phyloP scores from a whole-genome alignment of 1,140 invertebrate species.

The Lepidotrigona ventralis region DNA sequence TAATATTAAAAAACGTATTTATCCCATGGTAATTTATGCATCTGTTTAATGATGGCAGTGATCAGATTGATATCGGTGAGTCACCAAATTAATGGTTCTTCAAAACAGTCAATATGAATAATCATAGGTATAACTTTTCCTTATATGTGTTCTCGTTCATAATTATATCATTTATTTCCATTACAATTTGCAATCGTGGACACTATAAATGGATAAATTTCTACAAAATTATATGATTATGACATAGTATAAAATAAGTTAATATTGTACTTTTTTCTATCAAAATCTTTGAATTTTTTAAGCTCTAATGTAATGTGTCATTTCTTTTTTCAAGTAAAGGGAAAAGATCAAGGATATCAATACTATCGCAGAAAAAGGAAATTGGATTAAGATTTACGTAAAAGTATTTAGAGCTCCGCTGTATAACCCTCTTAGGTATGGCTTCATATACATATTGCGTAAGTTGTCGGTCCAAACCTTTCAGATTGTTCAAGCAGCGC shows the following conservation, averaged over 20 bases:
- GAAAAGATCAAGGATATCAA: neutral
- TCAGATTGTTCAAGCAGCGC: neutral
- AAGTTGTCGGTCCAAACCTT: conserved; percentile 26
- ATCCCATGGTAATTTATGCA: neutral
- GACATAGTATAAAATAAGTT: neutral
- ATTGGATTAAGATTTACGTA: conserved; percentile 71
- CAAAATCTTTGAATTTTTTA: neutral
- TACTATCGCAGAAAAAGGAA: conserved; percentile 27
- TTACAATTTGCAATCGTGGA: neutral
- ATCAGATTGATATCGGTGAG: neutral
- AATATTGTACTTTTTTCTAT: neutral
- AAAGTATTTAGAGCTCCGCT: conserved; percentile 63
- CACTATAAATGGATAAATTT: neutral
- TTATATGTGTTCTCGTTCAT: neutral
- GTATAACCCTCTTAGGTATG: conserved; percentile 38
- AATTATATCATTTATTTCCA: neutral
- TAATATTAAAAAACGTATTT: neutral
- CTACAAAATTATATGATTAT: neutral
- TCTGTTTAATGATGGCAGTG: neutral
- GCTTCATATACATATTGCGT: conserved; percentile 43
- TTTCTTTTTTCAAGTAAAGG: neutral
- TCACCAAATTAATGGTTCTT: conserved; percentile 5
- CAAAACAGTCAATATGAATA: neutral
- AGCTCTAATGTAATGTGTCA: neutral
- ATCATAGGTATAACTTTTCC: neutral